These are phyloP conservation scores for Euplexia lucipara DNA, from an alignment of 2,888 invertebrate species.

Conservation along the genomic window DNA sequence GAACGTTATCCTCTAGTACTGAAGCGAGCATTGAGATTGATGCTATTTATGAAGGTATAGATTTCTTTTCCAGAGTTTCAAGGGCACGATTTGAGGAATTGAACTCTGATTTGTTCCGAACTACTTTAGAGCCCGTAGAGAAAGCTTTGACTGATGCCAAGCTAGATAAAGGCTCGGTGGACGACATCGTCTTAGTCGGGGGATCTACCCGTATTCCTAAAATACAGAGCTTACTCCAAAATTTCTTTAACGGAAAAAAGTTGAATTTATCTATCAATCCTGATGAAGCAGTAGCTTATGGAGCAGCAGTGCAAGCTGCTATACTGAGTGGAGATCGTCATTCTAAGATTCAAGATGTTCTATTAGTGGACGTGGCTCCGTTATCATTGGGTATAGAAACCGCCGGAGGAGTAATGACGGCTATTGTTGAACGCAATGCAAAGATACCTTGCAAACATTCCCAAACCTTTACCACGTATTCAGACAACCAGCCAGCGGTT, in stretches of 20 bases:
- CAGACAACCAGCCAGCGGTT: slow-evolving; percentile 95
- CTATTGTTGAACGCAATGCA: slow-evolving; percentile 93
- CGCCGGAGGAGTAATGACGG: slow-evolving; percentile 94
- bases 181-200: slow-evolving; percentile 95
- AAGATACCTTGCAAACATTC: slow-evolving; percentile 94
- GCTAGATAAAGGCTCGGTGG: slow-evolving; percentile 93
- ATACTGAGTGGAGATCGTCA: slow-evolving; percentile 94
- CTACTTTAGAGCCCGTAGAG: slow-evolving; percentile 94
- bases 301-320: slow-evolving; percentile 94
- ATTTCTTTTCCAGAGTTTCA: slow-evolving; percentile 93
- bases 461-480: slow-evolving; percentile 94
- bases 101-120: slow-evolving; percentile 93
- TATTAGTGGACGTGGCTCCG: slow-evolving; percentile 91
- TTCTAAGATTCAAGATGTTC: slow-evolving; percentile 93
- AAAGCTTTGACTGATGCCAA: slow-evolving; percentile 95
- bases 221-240: slow-evolving; percentile 93
- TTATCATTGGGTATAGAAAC: slow-evolving; percentile 95
- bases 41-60: slow-evolving; percentile 93
- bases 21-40: slow-evolving; percentile 95
- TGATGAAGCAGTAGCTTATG: slow-evolving; percentile 95
- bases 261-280: slow-evolving; percentile 94
- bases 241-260: slow-evolving; percentile 94
- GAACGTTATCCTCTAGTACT: slow-evolving; percentile 94
- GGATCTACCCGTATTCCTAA: slow-evolving; percentile 96
- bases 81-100: slow-evolving; percentile 95